Evolutionary conservation across 2,797 vertebrate species (phyloP).

Genomic region (Urosaurus nigricauda): DNA sequence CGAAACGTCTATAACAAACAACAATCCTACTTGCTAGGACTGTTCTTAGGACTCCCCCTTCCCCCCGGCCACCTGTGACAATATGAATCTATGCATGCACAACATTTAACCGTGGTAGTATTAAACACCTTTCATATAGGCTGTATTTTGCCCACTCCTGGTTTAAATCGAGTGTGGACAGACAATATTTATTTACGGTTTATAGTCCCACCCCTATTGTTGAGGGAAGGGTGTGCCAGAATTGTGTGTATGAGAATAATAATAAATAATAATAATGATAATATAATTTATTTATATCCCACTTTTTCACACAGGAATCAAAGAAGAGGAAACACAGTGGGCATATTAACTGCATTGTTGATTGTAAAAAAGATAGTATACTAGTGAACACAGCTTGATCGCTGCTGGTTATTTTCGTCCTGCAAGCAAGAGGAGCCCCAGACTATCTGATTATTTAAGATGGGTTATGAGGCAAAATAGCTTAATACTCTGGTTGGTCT

Average conservation of each 20-base stretch:
- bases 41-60: neutral
- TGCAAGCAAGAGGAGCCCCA: neutral
- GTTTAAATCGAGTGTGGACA: neutral
- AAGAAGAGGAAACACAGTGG: neutral
- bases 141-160: too few species aligned
- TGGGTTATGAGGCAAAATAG: neutral
- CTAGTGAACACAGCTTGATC: neutral
- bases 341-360: neutral
- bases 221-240: neutral
- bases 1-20: too few species aligned
- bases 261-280: too few species aligned
- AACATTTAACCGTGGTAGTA: too few species aligned
- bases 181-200: neutral
- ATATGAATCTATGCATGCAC: too few species aligned
- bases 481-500: neutral
- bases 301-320: too few species aligned
- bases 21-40: neutral
- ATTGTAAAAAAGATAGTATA: neutral
- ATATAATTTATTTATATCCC: too few species aligned
- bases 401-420: neutral
- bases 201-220: too few species aligned
- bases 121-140: too few species aligned
- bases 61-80: too few species aligned
- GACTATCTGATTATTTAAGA: too few species aligned
- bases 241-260: neutral